Conservation (phyloP, 30 jellyfish, hydroid and myxozoan genomes). For the Catostylus mosaicus region DNA sequence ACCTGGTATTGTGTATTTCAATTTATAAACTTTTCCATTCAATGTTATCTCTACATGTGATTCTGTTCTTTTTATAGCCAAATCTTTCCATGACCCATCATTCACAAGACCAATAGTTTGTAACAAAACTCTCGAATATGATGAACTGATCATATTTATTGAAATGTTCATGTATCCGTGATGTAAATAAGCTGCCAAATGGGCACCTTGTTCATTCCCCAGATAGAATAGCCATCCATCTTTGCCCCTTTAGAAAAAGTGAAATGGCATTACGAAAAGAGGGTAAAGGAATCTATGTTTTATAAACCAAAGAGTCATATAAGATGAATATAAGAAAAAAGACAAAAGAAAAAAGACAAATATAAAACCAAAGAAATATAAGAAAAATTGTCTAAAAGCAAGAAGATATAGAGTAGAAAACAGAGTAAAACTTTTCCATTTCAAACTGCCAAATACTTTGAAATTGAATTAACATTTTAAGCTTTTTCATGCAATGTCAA, state of each 20-base stretch:
- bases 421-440: too few relatives aligned
- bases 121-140: slow-evolving; percentile 23
- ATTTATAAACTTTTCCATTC: slow-evolving; percentile 13
- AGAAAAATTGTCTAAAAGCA: too few relatives aligned
- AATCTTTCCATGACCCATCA: slow-evolving; percentile 49
- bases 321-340: too few relatives aligned
- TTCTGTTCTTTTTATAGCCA: slow-evolving; percentile 42
- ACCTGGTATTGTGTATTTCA: slow-evolving; percentile 49
- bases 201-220: slow-evolving; percentile 70
- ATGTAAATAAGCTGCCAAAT: slow-evolving; percentile 3
- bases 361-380: too few relatives aligned
- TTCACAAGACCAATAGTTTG: slow-evolving; percentile 2
- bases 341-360: too few relatives aligned
- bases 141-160: slow-evolving; percentile 54
- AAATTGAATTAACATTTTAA: too few relatives aligned
- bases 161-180: slow-evolving; percentile 46
- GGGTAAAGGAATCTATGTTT: too few relatives aligned
- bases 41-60: slow-evolving; percentile 34
- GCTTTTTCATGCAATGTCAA: too few relatives aligned
- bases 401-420: too few relatives aligned
- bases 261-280: too few relatives aligned
- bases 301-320: too few relatives aligned
- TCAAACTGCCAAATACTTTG: too few relatives aligned
- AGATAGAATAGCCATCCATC: slow-evolving; percentile 53
- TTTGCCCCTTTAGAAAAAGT: slow-evolving; percentile 14